These are phyloP conservation scores for Sinocyclocheilus rhinocerous DNA, from an alignment of 2,113 vertebrate genomes.

Conservation along the genomic window DNA sequence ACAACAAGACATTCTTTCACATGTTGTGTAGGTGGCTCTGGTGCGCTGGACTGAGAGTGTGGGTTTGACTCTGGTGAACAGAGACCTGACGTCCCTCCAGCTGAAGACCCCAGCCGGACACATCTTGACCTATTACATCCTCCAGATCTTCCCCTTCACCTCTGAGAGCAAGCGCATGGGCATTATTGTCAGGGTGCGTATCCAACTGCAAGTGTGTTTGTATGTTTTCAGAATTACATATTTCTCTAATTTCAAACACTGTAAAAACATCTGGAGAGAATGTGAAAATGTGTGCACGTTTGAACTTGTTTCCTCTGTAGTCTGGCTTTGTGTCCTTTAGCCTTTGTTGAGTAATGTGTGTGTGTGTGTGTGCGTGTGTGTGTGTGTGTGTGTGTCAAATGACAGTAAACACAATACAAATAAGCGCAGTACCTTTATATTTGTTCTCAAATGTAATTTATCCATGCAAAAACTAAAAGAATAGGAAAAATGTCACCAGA, in stretches of 20 bases:
- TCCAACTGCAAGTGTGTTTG: background rate
- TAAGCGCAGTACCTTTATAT: background rate
- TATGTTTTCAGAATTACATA: background rate
- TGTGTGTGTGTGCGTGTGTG: background rate
- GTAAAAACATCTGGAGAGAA: background rate
- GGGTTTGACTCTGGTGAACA: conserved; percentile 91
- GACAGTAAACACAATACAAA: background rate
- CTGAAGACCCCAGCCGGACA: conserved; percentile 91
- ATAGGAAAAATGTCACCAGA: background rate
- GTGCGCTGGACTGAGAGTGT: conserved; percentile 96
- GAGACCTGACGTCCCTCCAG: conserved; percentile 92
- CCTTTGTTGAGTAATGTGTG: background rate
- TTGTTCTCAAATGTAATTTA: background rate
- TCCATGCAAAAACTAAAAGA: background rate
- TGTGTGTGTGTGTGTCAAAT: background rate
- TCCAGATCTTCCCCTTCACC: conserved; percentile 84
- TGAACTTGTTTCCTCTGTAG: background rate
- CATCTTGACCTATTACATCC: conserved; percentile 88
- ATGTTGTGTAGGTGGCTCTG: conserved; percentile 82
- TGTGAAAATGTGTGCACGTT: background rate
- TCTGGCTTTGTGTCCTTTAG: background rate
- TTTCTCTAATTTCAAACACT: background rate
- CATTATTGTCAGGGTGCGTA: conserved; percentile 88
- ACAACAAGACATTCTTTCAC: background rate
- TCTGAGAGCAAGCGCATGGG: conserved; percentile 99